Evolutionary conservation across 2,113 vertebrate genomes (phyloP), one percentile per base, ranked within the genome.

Genomic region (Hippocampus zosterae): DNA sequence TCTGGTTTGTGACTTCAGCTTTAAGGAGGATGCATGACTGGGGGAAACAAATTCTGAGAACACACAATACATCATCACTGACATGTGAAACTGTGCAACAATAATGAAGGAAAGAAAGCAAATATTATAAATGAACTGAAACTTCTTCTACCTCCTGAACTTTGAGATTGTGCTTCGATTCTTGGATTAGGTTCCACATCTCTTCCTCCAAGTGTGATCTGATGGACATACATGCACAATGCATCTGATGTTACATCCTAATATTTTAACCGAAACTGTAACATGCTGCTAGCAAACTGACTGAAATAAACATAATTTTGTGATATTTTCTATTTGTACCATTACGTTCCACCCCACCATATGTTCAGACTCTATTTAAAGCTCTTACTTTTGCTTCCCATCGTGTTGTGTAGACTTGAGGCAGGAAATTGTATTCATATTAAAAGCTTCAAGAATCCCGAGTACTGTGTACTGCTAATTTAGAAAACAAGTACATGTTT

Each of bases 1-100:
- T 2, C 91, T 99, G 37, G 93, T 99, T 70, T 98, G 97, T 76
- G 96, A 99, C 90, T 94, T 99, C 70, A 94, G 93, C 79, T 97
- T 99, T 73, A 94, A 87, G 46, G 93, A 94, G 77, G 88, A 93
- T n/a, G 89, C 93, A 0, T 84, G 77, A 85, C 2, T 11, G 19
- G 6, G 60, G 12, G 37, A 61, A 8, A 40, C 8, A 15, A 18
- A 61, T 41, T 41, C 2, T 4, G 55, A 27, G 12, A 25, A 57
- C 21, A 7, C 15, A 8, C 29, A 33, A 1, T 10, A 52, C 12
- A 33, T 8, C 44, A n/a, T 21, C 16, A 9, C 64, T 9, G 62
- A 67, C 1, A 33, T 57, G 55, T 25, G 55, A 60, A 19, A 7
- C 27, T 60, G 15, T 60, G 15, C 13, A 33, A 57, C 27, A 29